Evolutionary conservation across 2,797 vertebrate species (phyloP).

Genomic region (Tragopan temminckii): DNA sequence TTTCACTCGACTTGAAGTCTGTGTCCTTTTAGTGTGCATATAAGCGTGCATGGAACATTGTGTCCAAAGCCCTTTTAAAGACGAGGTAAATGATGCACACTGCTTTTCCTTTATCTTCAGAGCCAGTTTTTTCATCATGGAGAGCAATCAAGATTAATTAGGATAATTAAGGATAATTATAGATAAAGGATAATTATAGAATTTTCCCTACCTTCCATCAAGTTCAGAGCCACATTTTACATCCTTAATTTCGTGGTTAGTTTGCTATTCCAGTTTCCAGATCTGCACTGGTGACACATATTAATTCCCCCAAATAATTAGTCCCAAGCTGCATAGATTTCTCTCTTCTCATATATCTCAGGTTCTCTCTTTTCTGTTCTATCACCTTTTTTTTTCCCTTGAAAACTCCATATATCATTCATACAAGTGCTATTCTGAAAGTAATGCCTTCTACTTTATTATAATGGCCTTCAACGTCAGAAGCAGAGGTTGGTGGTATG

Average conservation of each 20-base stretch:
- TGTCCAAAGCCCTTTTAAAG: constrained; percentile 9
- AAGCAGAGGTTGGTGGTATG: too few species aligned
- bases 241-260: constrained; percentile 1
- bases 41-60: neutral
- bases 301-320: constrained; percentile 60
- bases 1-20: neutral
- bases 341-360: constrained; percentile 42
- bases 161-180: constrained; percentile 70
- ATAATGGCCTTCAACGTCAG: too few species aligned
- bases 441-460: too few species aligned
- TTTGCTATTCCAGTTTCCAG: constrained; percentile 12
- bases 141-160: constrained; percentile 69
- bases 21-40: neutral
- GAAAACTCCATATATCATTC: neutral
- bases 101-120: constrained; percentile 9
- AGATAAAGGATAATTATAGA: constrained; percentile 70
- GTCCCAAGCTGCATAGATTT: constrained; percentile 10
- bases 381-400: constrained; percentile 33
- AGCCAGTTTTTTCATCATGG: neutral
- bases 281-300: constrained; percentile 36
- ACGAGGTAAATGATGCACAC: constrained; percentile 9
- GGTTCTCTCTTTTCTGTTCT: constrained; percentile 7
- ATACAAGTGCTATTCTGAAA: neutral
- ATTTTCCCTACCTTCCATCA: constrained; percentile 48
- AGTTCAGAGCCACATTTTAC: constrained; percentile 39